Percentiles rank a stretch among this genome's conserved stretches.
phyloP scores from a whole-genome alignment of 2,113 vertebrate genomes.

The Platysternon megacephalum region DNA sequence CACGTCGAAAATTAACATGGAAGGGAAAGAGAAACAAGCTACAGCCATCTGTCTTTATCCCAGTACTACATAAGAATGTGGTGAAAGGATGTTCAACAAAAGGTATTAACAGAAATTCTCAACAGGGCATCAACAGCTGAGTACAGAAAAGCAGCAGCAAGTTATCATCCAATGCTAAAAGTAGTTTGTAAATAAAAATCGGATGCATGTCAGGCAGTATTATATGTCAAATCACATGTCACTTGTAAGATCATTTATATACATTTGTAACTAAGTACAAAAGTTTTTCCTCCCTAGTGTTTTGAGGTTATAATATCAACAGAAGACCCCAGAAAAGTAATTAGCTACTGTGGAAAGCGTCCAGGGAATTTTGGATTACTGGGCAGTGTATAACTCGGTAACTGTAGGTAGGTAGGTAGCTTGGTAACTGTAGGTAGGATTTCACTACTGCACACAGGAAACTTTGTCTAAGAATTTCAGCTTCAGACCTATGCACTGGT shows the following conservation, averaged over 20 bases:
- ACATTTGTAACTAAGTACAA: background rate
- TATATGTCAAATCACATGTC: accelerated
- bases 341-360: background rate
- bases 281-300: background rate
- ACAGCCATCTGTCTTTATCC: background rate
- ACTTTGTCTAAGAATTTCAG: background rate
- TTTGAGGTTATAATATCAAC: background rate
- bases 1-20: background rate
- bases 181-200: background rate
- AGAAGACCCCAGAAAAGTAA: background rate
- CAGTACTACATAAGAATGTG: background rate
- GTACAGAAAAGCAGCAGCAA: background rate
- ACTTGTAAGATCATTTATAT: background rate
- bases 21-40: background rate
- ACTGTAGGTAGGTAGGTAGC: background rate
- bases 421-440: accelerated
- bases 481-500: background rate
- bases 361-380: background rate
- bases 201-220: accelerated
- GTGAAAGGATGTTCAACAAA: background rate
- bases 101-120: background rate
- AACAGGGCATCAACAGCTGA: background rate
- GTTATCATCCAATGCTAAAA: background rate
- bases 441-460: background rate
- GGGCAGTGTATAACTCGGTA: background rate